Evolutionary conservation across 2,797 vertebrate genomes (phyloP).

Genomic region (Harpagifer antarcticus): DNA sequence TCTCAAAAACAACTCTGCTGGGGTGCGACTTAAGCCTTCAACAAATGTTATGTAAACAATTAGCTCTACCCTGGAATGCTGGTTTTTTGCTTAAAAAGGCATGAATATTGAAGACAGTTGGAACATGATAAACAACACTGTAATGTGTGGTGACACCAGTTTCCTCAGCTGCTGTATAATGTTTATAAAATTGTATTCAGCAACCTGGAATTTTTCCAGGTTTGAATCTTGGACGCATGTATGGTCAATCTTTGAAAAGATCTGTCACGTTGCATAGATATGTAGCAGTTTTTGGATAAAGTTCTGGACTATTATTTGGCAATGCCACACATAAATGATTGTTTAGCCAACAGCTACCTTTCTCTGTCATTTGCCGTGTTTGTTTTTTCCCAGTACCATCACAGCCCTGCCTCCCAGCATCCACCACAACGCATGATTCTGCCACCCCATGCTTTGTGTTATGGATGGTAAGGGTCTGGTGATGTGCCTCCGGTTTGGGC

Average conservation of each 20-base stretch:
- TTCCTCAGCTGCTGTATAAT: background rate
- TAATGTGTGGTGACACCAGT: background rate
- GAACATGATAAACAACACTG: background rate
- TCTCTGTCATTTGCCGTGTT: background rate
- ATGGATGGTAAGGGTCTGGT: background rate
- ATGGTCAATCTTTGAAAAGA: background rate
- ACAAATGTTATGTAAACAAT: background rate
- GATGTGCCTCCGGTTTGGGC: background rate
- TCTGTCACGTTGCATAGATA: background rate
- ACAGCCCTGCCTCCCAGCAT: background rate
- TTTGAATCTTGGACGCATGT: background rate
- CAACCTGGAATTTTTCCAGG: background rate
- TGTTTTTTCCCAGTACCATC: background rate
- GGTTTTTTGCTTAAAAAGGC: background rate
- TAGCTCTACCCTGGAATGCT: background rate
- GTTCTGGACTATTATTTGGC: background rate
- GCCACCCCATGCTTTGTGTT: background rate
- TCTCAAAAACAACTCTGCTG: slow-evolving; percentile 8
- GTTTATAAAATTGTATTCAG: background rate
- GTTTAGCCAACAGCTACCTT: background rate
- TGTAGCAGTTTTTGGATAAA: background rate
- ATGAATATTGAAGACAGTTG: background rate
- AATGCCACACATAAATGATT: background rate
- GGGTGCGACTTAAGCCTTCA: background rate
- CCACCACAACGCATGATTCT: background rate